Percentiles rank a stretch among this genome's conserved stretches.
These are phyloP conservation scores for Drosophila lacicola DNA, from an alignment of 2,888 invertebrate genomes.

Conservation along the genomic window DNA sequence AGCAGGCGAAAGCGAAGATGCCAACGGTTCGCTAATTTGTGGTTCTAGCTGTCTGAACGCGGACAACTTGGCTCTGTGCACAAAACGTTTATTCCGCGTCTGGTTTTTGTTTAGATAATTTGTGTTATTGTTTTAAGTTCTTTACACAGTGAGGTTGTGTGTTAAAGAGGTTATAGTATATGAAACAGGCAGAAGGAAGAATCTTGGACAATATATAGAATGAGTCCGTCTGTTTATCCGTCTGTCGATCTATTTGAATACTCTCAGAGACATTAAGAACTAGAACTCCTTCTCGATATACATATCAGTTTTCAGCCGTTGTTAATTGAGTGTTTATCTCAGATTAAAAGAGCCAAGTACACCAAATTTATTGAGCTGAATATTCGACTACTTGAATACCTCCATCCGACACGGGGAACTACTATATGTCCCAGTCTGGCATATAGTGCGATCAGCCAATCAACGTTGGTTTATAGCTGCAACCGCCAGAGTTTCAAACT, in stretches of 20 bases:
- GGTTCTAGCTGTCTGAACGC: conserved; percentile 23
- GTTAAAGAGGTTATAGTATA: background rate
- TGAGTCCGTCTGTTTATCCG: background rate
- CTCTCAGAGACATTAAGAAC: too few species aligned
- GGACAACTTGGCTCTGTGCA: conserved; percentile 42
- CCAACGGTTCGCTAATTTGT: conserved; percentile 37
- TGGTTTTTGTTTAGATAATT: background rate
- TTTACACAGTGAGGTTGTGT: background rate
- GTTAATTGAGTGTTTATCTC: too few species aligned
- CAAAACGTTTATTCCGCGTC: conserved; percentile 19
- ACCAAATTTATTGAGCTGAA: too few species aligned
- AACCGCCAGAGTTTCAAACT: conserved; percentile 45
- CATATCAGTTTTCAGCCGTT: too few species aligned
- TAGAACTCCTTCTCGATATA: too few species aligned
- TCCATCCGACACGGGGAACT: too few species aligned
- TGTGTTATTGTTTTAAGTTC: background rate
- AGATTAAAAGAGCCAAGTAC: too few species aligned
- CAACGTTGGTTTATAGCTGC: conserved; percentile 53
- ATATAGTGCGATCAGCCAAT: conserved; percentile 41
- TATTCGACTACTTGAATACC: too few species aligned
- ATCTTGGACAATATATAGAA: too few species aligned
- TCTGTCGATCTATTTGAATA: background rate
- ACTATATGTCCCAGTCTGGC: background rate
- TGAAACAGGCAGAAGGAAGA: background rate
- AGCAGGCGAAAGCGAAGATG: conserved; percentile 19